Base-by-base conservation (phyloP, 2,888 invertebrate genomes). In the Heliconius cydno region DNA sequence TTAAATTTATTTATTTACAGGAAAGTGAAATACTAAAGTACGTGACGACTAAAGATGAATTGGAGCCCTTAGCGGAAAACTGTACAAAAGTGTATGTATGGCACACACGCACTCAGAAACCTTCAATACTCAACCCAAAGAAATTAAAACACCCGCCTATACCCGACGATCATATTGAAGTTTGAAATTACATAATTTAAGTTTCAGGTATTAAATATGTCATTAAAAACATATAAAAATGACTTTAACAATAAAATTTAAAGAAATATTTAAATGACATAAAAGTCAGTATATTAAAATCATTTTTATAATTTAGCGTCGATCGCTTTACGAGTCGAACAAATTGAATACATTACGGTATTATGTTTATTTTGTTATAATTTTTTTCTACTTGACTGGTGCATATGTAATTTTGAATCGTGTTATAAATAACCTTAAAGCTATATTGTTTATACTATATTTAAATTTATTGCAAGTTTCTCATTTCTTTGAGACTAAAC, bases 21-120 rank as follows among this genome's bases (percentile, higher is more conserved):
- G 98, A 98, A 90, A 97, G 97, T 84, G 97, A 97, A 90, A 97
- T 98, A 83, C 92, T 98, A 5, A 96, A 97, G 83, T 97, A 97
- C 86, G 95, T 98, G 81, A 96, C 96, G 0, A 96, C 96, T 0
- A 96, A 95, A 83, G 96, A 97, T 7, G 96, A 98, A 72, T 90
- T 99, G 77, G 99, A 99, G 91, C 98, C 99, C 0, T 94, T 98
- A 82, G 99, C 99, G 0, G 97, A 98, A 84, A 96, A 96, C 84
- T 99, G 99, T 87, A 97, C 98, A 0, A 98, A 98, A 94, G 98
- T 99, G n/a, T 97, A 98, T 82, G 99, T 99, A 0, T 99, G 99
- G 99, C 99, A 99, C 89, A 99, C 99, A 5, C 96, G 99, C 86
- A 99, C 99, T 0, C 98, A 99, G 90, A 97, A 97, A 86, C 97